phyloP scores from a whole-genome alignment of 2,113 vertebrate genomes.

The Elachura formosa region DNA sequence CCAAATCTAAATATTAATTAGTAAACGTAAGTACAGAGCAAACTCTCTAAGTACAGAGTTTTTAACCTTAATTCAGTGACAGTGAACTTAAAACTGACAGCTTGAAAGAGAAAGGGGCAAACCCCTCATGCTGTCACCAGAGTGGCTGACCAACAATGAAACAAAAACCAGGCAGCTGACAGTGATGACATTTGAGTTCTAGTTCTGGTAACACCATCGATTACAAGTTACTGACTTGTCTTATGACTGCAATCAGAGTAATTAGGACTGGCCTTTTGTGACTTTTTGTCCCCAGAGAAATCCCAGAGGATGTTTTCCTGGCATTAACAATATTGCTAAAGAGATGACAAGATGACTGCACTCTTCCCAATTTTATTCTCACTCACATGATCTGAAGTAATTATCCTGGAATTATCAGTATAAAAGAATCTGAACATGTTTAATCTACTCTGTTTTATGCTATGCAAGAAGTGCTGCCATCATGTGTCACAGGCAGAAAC shows the following conservation, averaged over 20 bases:
- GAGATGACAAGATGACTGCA: background rate
- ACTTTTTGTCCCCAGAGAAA: background rate
- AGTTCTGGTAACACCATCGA: background rate
- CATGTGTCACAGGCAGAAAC: background rate
- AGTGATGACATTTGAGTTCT: background rate
- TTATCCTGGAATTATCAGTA: background rate
- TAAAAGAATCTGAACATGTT: background rate
- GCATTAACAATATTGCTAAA: background rate
- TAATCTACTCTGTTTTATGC: background rate
- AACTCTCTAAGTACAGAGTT: background rate
- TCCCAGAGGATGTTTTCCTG: background rate
- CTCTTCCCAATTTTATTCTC: background rate
- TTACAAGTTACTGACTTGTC: background rate
- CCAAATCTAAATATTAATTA: background rate
- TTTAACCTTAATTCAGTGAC: background rate
- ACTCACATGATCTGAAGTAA: background rate
- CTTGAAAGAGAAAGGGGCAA: background rate
- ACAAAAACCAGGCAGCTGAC: background rate
- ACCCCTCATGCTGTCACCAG: background rate
- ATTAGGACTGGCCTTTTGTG: background rate
- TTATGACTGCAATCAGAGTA: background rate
- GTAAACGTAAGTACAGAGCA: too few species aligned
- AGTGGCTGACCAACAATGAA: background rate
- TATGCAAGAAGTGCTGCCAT: background rate
- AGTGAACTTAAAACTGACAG: background rate